Conservation (phyloP, 2,888 invertebrate species). For the Lagria hirta region DNA sequence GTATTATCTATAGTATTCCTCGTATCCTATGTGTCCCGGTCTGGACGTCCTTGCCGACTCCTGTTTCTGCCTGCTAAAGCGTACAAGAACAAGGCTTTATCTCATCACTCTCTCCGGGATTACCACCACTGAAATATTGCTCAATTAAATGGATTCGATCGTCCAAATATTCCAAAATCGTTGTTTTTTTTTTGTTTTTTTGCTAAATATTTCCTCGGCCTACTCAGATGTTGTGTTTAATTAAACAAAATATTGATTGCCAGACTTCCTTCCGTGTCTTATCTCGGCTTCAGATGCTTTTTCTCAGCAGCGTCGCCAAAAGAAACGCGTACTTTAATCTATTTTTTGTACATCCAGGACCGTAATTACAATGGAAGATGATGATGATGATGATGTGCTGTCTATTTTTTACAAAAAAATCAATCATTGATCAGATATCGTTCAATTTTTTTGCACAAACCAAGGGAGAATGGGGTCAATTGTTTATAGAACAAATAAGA, state of each 20-base stretch:
- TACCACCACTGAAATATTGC: slow-evolving; percentile 25
- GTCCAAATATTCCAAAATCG: too few species aligned
- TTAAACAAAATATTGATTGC: slow-evolving; percentile 18
- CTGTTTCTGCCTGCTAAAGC: slow-evolving; percentile 12
- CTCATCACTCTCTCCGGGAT: slow-evolving; percentile 15
- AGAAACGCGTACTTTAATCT: slow-evolving; percentile 14
- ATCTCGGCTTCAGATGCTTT: slow-evolving; percentile 11
- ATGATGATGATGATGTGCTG: too few species aligned
- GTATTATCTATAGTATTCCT: slow-evolving; percentile 45
- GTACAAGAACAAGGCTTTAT: slow-evolving; percentile 15
- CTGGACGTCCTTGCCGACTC: slow-evolving; percentile 34
- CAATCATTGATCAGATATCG: too few species aligned
- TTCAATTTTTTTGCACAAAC: slow-evolving; percentile 3
- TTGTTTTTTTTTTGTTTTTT: too few species aligned
- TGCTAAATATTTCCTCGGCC: too few species aligned
- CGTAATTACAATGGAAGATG: too few species aligned
- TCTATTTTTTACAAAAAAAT: too few species aligned
- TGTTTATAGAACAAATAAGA: slow-evolving; percentile 22
- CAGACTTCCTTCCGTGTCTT: slow-evolving; percentile 9
- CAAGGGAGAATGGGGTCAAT: slow-evolving; percentile 11
- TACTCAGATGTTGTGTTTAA: too few species aligned
- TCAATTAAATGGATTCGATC: slow-evolving; percentile 29
- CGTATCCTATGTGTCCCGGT: slow-evolving; percentile 42
- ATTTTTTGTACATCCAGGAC: slow-evolving; percentile 1
- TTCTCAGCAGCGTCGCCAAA: slow-evolving; percentile 5